Conservation (phyloP, 2,797 vertebrate species). For the Danio kyathit region DNA sequence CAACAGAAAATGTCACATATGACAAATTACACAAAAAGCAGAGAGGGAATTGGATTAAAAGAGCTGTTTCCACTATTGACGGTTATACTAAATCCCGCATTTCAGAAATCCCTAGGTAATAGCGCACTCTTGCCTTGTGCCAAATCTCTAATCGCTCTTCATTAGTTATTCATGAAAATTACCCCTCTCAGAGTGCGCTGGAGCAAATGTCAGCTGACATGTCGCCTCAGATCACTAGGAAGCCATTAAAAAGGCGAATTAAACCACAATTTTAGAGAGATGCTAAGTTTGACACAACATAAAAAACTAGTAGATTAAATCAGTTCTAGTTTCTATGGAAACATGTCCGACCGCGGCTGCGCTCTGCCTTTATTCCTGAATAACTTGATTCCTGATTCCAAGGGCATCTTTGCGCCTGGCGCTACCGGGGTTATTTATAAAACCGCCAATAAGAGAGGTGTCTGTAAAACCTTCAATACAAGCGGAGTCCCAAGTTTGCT, state of each 20-base stretch:
- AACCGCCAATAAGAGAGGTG: neutral
- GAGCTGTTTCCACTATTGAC: neutral
- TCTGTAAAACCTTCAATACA: conserved; percentile 10
- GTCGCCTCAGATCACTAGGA: conserved; percentile 42
- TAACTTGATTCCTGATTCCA: conserved; percentile 34
- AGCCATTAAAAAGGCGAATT: conserved; percentile 5
- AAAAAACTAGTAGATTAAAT: conserved; percentile 54
- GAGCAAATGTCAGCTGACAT: conserved; percentile 44
- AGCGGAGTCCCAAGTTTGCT: conserved; percentile 26
- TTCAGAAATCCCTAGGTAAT: neutral
- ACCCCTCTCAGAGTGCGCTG: conserved; percentile 13
- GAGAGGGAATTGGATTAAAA: neutral
- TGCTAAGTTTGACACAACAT: neutral
- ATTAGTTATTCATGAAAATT: conserved; percentile 58
- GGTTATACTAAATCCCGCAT: neutral
- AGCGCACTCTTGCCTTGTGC: conserved; percentile 41
- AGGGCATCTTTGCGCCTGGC: conserved; percentile 25
- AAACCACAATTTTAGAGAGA: conserved; percentile 1
- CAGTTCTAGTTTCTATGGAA: conserved; percentile 67
- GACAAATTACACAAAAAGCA: neutral
- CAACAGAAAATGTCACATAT: too few relatives aligned
- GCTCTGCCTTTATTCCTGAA: conserved; percentile 35
- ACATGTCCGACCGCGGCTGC: conserved; percentile 50
- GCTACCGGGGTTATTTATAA: conserved; percentile 26
- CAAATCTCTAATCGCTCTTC: conserved; percentile 34